Evolutionary conservation across 2,797 vertebrate species (phyloP).

Genomic region (Tragopan temminckii): DNA sequence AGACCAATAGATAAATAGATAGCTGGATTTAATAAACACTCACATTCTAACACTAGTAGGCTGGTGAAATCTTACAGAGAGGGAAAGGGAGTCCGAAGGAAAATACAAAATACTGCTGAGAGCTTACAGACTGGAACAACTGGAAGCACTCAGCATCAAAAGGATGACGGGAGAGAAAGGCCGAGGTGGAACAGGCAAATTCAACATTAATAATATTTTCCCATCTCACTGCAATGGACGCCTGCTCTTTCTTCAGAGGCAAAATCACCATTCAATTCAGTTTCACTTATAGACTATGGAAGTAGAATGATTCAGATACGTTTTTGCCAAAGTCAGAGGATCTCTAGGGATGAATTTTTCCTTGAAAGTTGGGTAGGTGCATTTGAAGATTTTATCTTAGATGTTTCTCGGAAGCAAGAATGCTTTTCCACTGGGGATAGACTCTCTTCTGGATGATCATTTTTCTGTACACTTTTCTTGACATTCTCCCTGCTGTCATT

Average conservation of each 20-base stretch:
- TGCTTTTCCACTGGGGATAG: background rate
- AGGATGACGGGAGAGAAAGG: constrained; percentile 10
- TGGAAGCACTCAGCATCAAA: constrained; percentile 73
- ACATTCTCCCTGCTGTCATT: background rate
- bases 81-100: constrained; percentile 13
- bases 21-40: constrained; percentile 76
- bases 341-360: background rate
- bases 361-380: background rate
- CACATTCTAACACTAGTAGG: constrained; percentile 70
- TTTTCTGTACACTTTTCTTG: background rate
- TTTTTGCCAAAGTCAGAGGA: background rate
- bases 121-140: constrained; percentile 67
- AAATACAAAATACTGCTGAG: constrained; percentile 14
- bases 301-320: background rate
- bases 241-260: background rate
- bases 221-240: background rate
- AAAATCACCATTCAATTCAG: background rate
- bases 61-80: constrained; percentile 61
- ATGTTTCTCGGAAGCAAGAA: background rate
- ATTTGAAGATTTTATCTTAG: constrained; percentile 11
- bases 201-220: constrained; percentile 27
- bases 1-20: constrained; percentile 76
- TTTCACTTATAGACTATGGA: background rate
- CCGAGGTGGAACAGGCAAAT: background rate
- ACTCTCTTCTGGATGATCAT: background rate